These are phyloP conservation scores for Knipowitschia caucasica DNA, from an alignment of 2,797 vertebrate species.

Conservation along the genomic window DNA sequence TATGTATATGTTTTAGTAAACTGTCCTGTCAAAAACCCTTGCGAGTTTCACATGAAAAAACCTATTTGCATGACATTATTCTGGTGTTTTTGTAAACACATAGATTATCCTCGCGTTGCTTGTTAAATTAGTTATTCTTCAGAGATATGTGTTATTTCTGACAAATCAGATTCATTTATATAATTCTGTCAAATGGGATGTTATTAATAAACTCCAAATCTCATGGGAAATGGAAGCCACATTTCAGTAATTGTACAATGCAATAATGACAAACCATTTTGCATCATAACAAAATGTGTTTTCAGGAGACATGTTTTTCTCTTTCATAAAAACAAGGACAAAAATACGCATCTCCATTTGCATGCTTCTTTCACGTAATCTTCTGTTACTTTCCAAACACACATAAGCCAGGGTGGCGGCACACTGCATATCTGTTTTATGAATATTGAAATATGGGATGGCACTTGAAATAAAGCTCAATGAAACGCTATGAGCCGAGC, in stretches of 20 bases:
- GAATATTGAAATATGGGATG: conserved; percentile 55
- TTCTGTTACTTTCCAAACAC: conserved; percentile 11
- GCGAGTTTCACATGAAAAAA: background rate
- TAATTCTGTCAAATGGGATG: background rate
- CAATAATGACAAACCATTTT: conserved; percentile 48
- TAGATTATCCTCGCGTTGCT: background rate
- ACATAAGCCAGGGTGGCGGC: conserved; percentile 34
- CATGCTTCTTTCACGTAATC: conserved; percentile 45
- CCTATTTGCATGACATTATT: background rate
- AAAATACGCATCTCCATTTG: conserved; percentile 35
- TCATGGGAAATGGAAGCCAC: conserved; percentile 11
- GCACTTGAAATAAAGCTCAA: conserved; percentile 68
- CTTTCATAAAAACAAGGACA: conserved; percentile 49
- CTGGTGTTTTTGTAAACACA: background rate
- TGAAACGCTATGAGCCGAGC: conserved; percentile 66
- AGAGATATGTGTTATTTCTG: background rate
- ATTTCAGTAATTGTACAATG: conserved; percentile 11
- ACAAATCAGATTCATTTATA: background rate
- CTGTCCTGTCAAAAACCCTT: no score
- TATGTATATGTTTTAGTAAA: no score
- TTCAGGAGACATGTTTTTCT: conserved; percentile 47
- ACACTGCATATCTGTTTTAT: conserved; percentile 51
- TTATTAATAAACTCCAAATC: background rate
- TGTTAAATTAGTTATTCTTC: no score
- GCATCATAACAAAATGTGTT: conserved; percentile 43